A percentile compares a stretch with the other conserved stretches of the same genome.
Conservation (phyloP, 2,888 invertebrate genomes). For the Heliconius erato region DNA sequence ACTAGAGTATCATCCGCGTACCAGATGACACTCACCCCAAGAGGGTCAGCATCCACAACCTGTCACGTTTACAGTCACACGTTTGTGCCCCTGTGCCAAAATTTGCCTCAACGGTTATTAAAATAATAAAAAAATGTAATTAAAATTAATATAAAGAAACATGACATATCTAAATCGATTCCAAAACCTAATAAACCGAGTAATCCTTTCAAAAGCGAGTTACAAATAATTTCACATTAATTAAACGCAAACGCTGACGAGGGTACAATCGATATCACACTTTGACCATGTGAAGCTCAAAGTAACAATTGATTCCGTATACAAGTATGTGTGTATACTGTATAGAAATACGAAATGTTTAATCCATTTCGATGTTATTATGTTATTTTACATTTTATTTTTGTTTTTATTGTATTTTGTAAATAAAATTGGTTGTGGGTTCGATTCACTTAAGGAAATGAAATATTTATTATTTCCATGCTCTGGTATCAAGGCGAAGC, state of each 20-base stretch:
- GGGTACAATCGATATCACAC: constrained; percentile 35
- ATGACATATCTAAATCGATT: neutral
- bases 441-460: too few relatives aligned
- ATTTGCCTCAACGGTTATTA: neutral
- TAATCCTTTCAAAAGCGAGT: constrained; percentile 30
- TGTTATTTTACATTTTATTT: neutral
- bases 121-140: neutral
- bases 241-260: constrained; percentile 52
- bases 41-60: too few relatives aligned
- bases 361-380: neutral
- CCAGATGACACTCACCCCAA: too few relatives aligned
- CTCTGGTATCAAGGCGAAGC: too few relatives aligned
- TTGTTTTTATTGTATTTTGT: neutral
- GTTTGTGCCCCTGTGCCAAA: neutral
- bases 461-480: neutral
- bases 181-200: constrained; percentile 7
- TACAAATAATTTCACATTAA: constrained; percentile 49
- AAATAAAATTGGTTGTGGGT: neutral
- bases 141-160: neutral
- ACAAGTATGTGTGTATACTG: neutral
- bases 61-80: too few relatives aligned
- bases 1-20: too few relatives aligned
- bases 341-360: neutral
- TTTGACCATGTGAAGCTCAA: neutral
- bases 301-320: constrained; percentile 17